Base-by-base conservation (phyloP, 1,140 invertebrate species). In the Brachionus paranguensis region DNA sequence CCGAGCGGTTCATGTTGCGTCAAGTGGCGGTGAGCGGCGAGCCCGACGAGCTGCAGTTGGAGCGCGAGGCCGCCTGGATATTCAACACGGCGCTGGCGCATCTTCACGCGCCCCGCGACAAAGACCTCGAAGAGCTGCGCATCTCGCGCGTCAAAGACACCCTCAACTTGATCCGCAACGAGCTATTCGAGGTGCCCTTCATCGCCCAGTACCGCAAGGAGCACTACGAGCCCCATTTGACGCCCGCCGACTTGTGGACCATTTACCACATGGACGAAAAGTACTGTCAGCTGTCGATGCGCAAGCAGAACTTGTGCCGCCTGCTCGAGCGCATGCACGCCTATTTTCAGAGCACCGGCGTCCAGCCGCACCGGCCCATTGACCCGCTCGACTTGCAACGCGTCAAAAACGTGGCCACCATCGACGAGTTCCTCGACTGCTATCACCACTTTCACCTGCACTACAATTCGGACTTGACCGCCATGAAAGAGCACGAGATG, bases 161-260 rank as follows among this genome's bases (percentile, higher is more conserved):
- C 1, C 50, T 85, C 29, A 47, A 47, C 8, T 65, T 85, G 1
- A 85, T 76, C 2, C 84, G 64, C 5, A 81, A 84, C 8, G 55
- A 86, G 4, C 24, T 81, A 7, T 86, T 87, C 43, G 86, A 91
- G 88, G 96, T 98, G 29, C 96, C 97, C 1, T 99, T 99, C 87
- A 99, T 99, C 86, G 95, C 96, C 0, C 98, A 98, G 88, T 99
- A 99, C 87, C 92, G 97, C 29, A 99, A 99, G 89, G 98, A 99
- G 88, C 97, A 98, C 87, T 95, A 98, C 0, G 93, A 95, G 86
- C 95, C 96, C 0, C 96, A 98, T 86, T 88, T 99, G 10, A 95
- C 93, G 83, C 96, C 98, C 24, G 95, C 96, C 87, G 97, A 99
- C 88, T 89, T 99, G 1, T 99, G 97, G 97, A 95, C 94, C 88